Evolutionary conservation across 2,113 vertebrate genomes (phyloP).

Genomic region (Phalacrocorax pelagicus): DNA sequence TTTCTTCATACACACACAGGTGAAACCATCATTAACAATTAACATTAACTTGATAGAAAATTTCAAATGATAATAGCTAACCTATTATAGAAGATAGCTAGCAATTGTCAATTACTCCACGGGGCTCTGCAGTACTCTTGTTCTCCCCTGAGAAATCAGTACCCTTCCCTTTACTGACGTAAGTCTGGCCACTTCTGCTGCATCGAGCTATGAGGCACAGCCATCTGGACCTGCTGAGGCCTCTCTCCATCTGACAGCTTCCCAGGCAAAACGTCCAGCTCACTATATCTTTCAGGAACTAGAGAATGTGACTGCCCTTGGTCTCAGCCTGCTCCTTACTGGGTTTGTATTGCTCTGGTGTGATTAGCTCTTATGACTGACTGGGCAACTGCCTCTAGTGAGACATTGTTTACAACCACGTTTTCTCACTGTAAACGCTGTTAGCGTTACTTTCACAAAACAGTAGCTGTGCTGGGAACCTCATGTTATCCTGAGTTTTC

Average conservation of each 20-base stretch:
- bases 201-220: neutral
- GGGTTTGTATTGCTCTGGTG: neutral
- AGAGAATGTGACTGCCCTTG: neutral
- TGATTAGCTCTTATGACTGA: neutral
- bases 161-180: accelerated
- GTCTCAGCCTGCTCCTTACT: neutral
- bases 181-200: neutral
- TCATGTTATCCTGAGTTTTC: neutral
- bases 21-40: neutral
- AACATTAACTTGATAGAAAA: neutral
- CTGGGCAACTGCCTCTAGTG: neutral
- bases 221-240: neutral
- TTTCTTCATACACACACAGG: neutral
- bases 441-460: neutral
- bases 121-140: neutral
- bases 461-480: neutral
- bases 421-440: neutral
- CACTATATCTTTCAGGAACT: neutral
- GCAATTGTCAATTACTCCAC: neutral
- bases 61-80: neutral
- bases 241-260: neutral
- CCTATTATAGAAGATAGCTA: neutral
- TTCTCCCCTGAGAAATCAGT: neutral
- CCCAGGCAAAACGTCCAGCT: neutral
- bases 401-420: neutral